Conservation (phyloP, 92 coral and sea anemone species). For the Umimayanthus chanpuru region DNA sequence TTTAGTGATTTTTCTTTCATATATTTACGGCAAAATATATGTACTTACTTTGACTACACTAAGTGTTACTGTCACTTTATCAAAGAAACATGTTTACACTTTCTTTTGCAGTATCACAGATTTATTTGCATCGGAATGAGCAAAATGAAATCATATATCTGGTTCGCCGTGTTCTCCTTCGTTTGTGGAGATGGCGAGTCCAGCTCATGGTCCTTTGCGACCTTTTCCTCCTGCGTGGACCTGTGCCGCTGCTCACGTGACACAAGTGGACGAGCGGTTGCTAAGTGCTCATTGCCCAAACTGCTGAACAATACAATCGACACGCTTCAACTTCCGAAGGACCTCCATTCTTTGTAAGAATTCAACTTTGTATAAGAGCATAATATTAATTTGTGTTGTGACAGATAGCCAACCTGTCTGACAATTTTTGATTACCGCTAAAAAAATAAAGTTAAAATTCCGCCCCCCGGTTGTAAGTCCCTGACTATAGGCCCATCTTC, state of each 20-base stretch:
- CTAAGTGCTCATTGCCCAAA: slow-evolving; percentile 15
- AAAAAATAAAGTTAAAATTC: too few relatives aligned
- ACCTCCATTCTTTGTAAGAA: slow-evolving; percentile 2
- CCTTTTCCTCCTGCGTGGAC: slow-evolving; percentile 10
- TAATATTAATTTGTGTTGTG: too few relatives aligned
- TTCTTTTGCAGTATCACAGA: too few relatives aligned
- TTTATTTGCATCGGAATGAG: background rate
- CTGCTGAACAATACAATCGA: background rate
- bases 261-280: slow-evolving; percentile 2
- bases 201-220: slow-evolving; percentile 9
- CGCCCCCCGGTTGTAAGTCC: too few relatives aligned
- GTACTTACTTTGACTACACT: too few relatives aligned
- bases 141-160: background rate
- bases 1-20: too few relatives aligned
- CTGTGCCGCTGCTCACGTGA: slow-evolving; percentile 7
- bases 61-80: too few relatives aligned
- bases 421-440: too few relatives aligned
- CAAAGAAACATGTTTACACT: too few relatives aligned
- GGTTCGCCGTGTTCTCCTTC: background rate
- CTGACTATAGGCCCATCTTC: too few relatives aligned
- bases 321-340: slow-evolving; percentile 4
- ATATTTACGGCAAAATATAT: too few relatives aligned
- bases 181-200: background rate
- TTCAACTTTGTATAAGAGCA: background rate
- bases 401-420: too few relatives aligned